phyloP scores from a whole-genome alignment of 2,797 vertebrate genomes.

The Clarias pachynema region DNA sequence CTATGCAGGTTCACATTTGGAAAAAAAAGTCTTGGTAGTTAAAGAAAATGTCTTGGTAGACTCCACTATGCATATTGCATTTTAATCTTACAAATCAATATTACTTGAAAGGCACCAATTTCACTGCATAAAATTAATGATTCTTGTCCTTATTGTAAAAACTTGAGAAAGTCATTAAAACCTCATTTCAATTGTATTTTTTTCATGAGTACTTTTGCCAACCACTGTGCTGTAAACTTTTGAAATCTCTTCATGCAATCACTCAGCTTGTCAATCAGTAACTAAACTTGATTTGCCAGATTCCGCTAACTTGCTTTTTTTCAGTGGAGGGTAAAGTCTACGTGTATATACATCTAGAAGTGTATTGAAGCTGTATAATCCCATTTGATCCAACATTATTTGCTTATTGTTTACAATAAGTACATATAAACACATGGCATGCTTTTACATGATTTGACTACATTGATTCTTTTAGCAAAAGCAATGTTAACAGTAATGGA shows the following conservation, averaged over 20 bases:
- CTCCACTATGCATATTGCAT: not conserved
- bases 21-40: not conserved
- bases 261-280: constrained; percentile 28
- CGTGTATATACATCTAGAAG: not conserved
- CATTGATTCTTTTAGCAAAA: not conserved
- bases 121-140: too few relatives aligned
- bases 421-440: not conserved
- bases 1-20: not conserved
- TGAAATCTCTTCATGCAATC: not conserved
- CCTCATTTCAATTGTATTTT: too few relatives aligned
- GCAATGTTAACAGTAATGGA: not conserved
- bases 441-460: not conserved
- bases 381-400: not conserved
- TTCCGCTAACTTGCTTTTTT: not conserved
- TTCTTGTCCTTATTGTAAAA: too few relatives aligned
- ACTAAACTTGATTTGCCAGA: constrained; percentile 31
- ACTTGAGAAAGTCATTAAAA: too few relatives aligned
- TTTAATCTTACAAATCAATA: too few relatives aligned
- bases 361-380: not conserved
- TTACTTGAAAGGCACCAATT: too few relatives aligned
- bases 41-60: not conserved
- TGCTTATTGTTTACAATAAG: not conserved
- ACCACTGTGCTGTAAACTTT: too few relatives aligned
- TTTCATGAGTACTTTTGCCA: too few relatives aligned
- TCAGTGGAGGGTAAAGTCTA: not conserved